Conservation (phyloP, 2,797 vertebrate genomes). For the Poeciliopsis gracilis region DNA sequence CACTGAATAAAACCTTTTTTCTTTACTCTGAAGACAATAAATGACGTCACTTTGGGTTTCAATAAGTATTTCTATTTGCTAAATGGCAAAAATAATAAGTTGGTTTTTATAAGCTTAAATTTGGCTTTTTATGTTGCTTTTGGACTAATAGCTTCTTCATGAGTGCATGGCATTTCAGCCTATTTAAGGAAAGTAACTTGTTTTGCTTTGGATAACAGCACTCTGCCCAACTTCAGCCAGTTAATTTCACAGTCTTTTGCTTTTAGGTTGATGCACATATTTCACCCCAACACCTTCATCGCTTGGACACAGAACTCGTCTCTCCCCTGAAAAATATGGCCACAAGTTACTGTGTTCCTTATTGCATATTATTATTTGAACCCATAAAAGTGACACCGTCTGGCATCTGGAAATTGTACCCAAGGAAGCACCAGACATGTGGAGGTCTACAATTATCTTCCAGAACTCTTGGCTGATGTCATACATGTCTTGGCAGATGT, state of each 20-base stretch:
- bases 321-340: background rate
- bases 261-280: background rate
- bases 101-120: background rate
- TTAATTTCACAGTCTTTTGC: background rate
- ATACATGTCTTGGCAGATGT: background rate
- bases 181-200: background rate
- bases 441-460: background rate
- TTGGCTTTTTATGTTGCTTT: background rate
- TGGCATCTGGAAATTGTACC: background rate
- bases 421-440: background rate
- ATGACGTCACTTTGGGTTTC: background rate
- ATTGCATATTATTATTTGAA: background rate
- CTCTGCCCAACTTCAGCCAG: background rate
- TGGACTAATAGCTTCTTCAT: background rate
- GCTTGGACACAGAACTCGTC: background rate
- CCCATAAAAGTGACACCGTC: background rate
- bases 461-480: background rate
- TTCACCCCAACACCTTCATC: background rate
- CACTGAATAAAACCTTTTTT: background rate
- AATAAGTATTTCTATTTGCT: conserved; percentile 1
- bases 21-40: background rate
- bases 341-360: background rate
- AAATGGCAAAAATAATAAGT: background rate
- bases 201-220: background rate
- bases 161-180: background rate